Evolutionary conservation across 2,113 vertebrate genomes (phyloP), one percentile per base, ranked within the genome.

Genomic region (Podarcis raffonei): DNA sequence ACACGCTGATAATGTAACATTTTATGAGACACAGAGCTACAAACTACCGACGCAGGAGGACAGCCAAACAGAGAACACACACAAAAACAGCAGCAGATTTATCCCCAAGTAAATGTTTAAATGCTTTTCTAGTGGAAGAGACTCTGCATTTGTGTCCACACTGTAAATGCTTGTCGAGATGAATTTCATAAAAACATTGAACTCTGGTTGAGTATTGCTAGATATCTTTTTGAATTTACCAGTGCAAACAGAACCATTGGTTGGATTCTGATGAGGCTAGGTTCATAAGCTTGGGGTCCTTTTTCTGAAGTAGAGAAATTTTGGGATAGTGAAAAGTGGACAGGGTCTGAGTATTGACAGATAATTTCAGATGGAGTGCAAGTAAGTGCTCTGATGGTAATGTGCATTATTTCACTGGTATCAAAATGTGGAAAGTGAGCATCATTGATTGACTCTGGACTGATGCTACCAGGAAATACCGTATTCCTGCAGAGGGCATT

Each of bases 1-100:
- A 87, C 32, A 87, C 5, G 11, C 66, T 83, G 85, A 77, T 69
- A 83, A 87, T 87, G 65, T 78, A 78, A 77, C 72, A 78, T 59
- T 86, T 86, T 77, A 69, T 57, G 59, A 90, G 59, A 77, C 68
- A 90, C 27, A 30, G 39, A 78, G 81, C 9, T 68, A 83, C 87
- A 84, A 68, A 78, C 20, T 35, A 68, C 75, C 83, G 62, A 77
- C 3, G 30, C 30, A 6, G 16, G 71, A 32, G 48, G 72, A 35
- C 8, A 72, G 53, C 65, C 23, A 69, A 69, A n/a, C 13, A 68
- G 87, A 86, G 37, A 87, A 87, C 15, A 59, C 68, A 81, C 25
- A 57, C 20, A 72, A 6, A 53, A 53, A 11, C n/a, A 66, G 66
- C 27, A 39, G 23, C 57, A 35, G 15, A 68, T 86, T 68, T 75